These are phyloP conservation scores for Hydrotaea diabolus DNA, from an alignment of 2,888 invertebrate genomes.

Conservation along the genomic window DNA sequence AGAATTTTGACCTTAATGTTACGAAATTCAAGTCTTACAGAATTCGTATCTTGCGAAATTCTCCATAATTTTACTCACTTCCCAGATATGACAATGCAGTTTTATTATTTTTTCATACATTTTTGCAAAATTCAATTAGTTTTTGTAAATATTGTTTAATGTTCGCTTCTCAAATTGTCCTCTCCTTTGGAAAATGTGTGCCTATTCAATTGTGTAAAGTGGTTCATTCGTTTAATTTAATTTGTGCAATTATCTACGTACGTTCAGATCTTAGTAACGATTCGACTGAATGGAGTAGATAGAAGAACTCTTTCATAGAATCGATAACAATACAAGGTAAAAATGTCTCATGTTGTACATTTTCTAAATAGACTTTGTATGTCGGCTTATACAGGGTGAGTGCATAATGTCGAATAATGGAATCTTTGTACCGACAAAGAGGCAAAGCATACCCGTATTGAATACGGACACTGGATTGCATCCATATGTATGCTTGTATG, in stretches of 20 bases:
- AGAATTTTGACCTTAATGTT: too few species aligned
- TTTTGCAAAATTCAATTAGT: too few species aligned
- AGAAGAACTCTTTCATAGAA: not conserved
- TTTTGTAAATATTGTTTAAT: too few species aligned
- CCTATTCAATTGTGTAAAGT: constrained; percentile 9
- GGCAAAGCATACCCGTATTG: not conserved
- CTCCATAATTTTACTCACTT: too few species aligned
- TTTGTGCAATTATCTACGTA: constrained; percentile 24
- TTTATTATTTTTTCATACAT: too few species aligned
- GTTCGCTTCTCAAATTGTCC: too few species aligned
- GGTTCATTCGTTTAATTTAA: constrained; percentile 22
- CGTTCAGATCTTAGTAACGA: constrained; percentile 18
- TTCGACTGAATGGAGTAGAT: not conserved
- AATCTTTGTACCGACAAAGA: constrained; percentile 27
- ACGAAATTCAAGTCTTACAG: too few species aligned
- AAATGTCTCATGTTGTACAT: constrained; percentile 38
- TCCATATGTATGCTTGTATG: not conserved
- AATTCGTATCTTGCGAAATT: too few species aligned
- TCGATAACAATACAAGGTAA: constrained; percentile 14
- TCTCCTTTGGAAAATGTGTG: not conserved
- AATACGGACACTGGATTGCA: constrained; percentile 22
- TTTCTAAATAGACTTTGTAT: constrained; percentile 35
- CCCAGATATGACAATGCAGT: too few species aligned
- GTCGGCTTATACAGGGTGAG: constrained; percentile 1
- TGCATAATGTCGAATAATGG: constrained; percentile 20